Evolutionary conservation across 2,888 invertebrate species (phyloP).

Genomic region (Thalpophila matura): DNA sequence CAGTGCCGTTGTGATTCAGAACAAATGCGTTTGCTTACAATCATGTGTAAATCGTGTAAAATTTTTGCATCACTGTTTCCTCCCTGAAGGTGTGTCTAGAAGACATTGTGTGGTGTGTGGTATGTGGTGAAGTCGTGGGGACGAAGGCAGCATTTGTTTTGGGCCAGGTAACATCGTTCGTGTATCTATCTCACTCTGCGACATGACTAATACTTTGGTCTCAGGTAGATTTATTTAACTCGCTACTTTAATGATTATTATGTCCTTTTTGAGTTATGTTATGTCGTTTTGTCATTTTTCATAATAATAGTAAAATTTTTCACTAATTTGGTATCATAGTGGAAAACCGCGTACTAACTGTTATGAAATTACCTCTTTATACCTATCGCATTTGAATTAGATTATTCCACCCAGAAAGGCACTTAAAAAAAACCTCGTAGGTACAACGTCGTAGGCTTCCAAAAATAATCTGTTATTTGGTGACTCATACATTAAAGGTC

Average conservation of each 20-base stretch:
- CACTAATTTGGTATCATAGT: background rate
- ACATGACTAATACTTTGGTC: conserved; percentile 21
- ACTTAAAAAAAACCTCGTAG: too few species aligned
- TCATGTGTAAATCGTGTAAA: conserved; percentile 70
- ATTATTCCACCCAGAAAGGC: background rate
- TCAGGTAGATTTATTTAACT: background rate
- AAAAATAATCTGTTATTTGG: conserved; percentile 6
- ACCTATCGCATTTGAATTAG: background rate
- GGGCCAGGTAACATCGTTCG: conserved; percentile 40
- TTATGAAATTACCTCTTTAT: background rate
- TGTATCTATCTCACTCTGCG: background rate
- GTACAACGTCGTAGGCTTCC: background rate
- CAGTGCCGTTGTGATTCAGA: conserved; percentile 57
- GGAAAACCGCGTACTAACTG: background rate
- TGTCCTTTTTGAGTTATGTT: background rate
- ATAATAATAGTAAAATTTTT: background rate
- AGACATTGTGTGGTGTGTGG: conserved; percentile 45
- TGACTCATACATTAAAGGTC: conserved; percentile 40
- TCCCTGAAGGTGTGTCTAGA: conserved; percentile 67
- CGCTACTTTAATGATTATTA: background rate
- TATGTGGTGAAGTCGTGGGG: conserved; percentile 23
- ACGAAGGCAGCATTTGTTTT: conserved; percentile 33
- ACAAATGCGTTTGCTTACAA: conserved; percentile 65
- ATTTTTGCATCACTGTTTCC: conserved; percentile 76
- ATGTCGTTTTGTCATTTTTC: background rate